Base-by-base conservation (phyloP, 2,888 invertebrate species). In the Dione juno region DNA sequence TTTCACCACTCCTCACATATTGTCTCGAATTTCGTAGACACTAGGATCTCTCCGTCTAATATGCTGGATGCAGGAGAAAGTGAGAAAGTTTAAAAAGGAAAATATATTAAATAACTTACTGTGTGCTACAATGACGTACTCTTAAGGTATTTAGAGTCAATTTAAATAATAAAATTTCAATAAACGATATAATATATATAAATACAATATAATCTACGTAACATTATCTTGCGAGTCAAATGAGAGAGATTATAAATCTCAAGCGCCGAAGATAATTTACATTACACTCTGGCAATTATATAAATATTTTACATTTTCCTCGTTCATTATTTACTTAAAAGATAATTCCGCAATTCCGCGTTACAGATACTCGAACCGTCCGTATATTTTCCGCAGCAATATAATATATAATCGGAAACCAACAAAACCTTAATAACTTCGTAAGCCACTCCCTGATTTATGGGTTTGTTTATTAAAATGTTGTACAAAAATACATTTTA, bases 381-480 rank as follows among this genome's bases (percentile, higher is more conserved):
- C 13, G 59, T 21, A 61, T n/a, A 50, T 16, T n/a, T n/a, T 61
- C 43, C 50, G 48, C 19, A 45, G 37, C 69, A 57, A 54, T 66
- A 69, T 63, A 28, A 5, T 28, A 67, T 69, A 66, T 66, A 63
- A 68, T 68, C 21, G 61, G 45, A 53, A 53, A 61, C 68, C 61
- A 61, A 54, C 67, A 67, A 28, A 67, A 57, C 67, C 69, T 67
- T 72, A 66, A 58, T 64, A 70, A 72, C 58, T 72, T 64, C 50
- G 64, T 67, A 66, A 67, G 72, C 67, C 63, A 45, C 66, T 58
- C 14, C 43, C 58, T 70, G 72, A 72, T 72, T 72, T 70, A 72
- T 67, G 67, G 59, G 52, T 50, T 70, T 72, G 72, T 72, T 72
- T 72, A 72, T 72, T 70, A 70, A 67, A 69, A 63, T 67, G 41